These are phyloP conservation scores for Campylomormyrus tamandua DNA, from an alignment of 2,113 vertebrate genomes.

Conservation along the genomic window DNA sequence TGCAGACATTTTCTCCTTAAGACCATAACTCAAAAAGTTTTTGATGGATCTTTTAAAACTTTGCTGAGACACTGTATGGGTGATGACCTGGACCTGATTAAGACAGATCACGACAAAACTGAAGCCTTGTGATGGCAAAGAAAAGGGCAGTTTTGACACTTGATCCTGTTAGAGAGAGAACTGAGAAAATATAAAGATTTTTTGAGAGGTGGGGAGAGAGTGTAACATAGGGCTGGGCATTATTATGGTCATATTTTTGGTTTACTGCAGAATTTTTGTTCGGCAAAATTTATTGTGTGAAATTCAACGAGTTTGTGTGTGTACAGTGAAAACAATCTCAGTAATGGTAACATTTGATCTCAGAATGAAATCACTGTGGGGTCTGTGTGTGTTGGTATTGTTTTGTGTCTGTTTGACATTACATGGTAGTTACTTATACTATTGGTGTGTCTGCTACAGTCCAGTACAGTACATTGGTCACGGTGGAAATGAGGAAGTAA, in stretches of 20 bases:
- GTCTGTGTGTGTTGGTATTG: not conserved
- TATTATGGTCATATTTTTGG: not conserved
- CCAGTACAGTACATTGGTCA: not conserved
- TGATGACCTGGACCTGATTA: not conserved
- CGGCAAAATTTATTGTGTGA: not conserved
- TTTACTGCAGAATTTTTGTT: not conserved
- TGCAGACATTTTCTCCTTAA: not conserved
- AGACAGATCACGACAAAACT: not conserved
- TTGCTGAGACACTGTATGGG: not conserved
- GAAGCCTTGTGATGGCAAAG: not conserved
- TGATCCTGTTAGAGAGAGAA: not conserved
- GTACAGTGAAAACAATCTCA: not conserved
- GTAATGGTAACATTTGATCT: not conserved
- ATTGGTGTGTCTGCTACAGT: not conserved
- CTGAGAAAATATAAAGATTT: not conserved
- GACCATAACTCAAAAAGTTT: not conserved
- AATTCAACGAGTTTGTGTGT: not conserved
- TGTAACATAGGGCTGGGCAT: not conserved
- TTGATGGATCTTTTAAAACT: not conserved
- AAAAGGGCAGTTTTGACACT: not conserved
- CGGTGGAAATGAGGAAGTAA: not conserved
- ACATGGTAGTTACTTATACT: not conserved
- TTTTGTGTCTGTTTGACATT: not conserved
- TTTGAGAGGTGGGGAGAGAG: not conserved
- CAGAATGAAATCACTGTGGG: not conserved